Evolutionary conservation across 2,113 vertebrate genomes (phyloP), one percentile per base, ranked within the genome.

Genomic region (Struthio camelus): DNA sequence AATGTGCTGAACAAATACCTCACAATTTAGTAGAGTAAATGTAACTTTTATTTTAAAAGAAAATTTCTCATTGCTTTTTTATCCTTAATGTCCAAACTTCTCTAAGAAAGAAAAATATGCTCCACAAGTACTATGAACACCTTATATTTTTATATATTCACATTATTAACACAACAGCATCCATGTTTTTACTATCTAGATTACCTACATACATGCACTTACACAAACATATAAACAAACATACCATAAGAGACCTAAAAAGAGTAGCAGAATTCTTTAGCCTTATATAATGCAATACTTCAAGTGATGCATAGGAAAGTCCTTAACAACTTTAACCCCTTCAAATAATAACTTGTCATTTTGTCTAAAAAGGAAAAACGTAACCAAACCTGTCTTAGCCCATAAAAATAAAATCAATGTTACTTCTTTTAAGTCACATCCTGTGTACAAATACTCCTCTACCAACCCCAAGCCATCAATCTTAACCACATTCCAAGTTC

Each of bases 341-440:
- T 92, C 71, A 79, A 88, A 93, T 56, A 32, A 70, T 83, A 95
- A 95, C 93, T 78, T 77, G 40, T 75, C 82, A 85, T 89, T 80
- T 85, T 58, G 23, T 67, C 53, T 61, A 84, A 88, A 71, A 27
- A 76, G 61, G 67, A 81, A 44, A 80, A 81, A 64, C 13, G 59
- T 85, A 95, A 86, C 64, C 85, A 93, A 94, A 64, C 40, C 59
- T n/a, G 20, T 6, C 90, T 96, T 88, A 88, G 93, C 96, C 27
- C 23, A 28, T 80, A 89, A 92, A 82, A 87, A 70, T 7, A 94
- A 95, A 95, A 96, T 94, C 93, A 70, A 91, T 91, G 81, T 91
- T 51, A 87, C 84, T 76, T 78, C 80, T 95, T 85, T 53, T 62
- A 89, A 96, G 50, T 71, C 78, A 94, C 89, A 87, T 97, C 90